Percentiles rank a stretch among this genome's conserved stretches.
Conservation (phyloP, 2,797 vertebrate species). For the Aphelocoma californica region DNA sequence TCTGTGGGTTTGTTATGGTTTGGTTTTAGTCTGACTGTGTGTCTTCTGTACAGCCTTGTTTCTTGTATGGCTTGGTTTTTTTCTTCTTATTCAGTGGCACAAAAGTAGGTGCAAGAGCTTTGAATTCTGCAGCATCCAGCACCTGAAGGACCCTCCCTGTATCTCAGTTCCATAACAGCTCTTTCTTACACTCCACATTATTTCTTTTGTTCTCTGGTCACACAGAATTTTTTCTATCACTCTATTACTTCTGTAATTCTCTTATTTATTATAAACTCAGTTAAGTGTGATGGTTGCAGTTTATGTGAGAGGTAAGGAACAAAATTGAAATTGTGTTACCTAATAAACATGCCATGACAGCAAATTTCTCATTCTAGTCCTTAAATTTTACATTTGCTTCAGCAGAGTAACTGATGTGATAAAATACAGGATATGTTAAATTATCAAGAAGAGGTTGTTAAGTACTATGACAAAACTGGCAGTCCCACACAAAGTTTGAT, state of each 20-base stretch:
- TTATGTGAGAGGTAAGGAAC: neutral
- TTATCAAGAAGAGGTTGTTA: neutral
- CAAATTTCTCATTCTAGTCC: neutral
- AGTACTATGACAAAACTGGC: neutral
- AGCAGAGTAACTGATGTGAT: neutral
- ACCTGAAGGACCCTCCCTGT: neutral
- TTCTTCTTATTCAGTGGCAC: neutral
- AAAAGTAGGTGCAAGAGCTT: neutral
- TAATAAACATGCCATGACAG: neutral
- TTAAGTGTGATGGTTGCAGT: neutral
- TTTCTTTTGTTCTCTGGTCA: neutral
- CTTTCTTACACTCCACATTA: neutral
- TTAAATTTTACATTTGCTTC: neutral
- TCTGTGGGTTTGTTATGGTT: neutral
- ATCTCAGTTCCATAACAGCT: neutral
- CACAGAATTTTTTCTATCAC: neutral
- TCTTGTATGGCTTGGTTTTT: neutral
- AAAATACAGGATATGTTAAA: neutral
- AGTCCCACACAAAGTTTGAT: neutral
- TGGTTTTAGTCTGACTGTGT: neutral
- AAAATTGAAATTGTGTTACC: neutral
- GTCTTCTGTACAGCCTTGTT: neutral
- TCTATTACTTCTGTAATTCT: neutral
- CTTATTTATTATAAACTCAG: neutral
- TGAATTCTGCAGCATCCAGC: neutral